Conservation (phyloP, 2,888 invertebrate species). For the Leptodirus hochenwartii region DNA sequence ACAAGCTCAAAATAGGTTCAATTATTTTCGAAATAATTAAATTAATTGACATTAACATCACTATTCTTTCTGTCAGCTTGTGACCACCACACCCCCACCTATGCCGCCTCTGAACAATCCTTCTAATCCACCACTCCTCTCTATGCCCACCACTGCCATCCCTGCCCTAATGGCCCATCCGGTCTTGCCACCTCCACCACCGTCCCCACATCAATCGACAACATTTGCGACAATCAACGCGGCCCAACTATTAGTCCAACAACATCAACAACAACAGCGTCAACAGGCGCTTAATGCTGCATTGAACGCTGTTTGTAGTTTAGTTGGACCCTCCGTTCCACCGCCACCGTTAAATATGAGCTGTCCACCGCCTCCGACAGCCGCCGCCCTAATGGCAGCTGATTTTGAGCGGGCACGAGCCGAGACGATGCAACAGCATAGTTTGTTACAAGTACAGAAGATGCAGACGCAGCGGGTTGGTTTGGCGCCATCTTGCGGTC, state of each 20-base stretch:
- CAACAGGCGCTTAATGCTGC: too few species aligned
- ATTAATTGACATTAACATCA: too few species aligned
- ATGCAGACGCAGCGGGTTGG: too few species aligned
- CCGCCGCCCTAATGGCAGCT: constrained; percentile 6
- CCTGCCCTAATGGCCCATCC: constrained; percentile 27
- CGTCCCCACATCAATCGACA: too few species aligned
- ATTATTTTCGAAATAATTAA: too few species aligned
- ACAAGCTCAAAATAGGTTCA: too few species aligned
- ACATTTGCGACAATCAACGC: too few species aligned
- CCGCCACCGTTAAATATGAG: constrained; percentile 18
- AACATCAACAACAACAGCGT: too few species aligned
- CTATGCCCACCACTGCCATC: constrained; percentile 19
- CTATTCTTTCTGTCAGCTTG: too few species aligned
- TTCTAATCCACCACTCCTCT: constrained; percentile 7
- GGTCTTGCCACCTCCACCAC: constrained; percentile 24
- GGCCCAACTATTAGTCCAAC: too few species aligned
- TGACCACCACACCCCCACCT: constrained; percentile 3
- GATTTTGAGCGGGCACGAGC: too few species aligned
- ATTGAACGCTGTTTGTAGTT: constrained; percentile 6
- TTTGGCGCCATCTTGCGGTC: too few species aligned
- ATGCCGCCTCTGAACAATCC: constrained; percentile 6
- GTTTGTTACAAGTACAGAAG: constrained; percentile 9
- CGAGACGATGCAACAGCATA: constrained; percentile 10
- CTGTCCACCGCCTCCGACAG: constrained; percentile 19
- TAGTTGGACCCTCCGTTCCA: constrained; percentile 15